Conservation (phyloP, 1,140 invertebrate species). For the Eriosoma lanigerum region DNA sequence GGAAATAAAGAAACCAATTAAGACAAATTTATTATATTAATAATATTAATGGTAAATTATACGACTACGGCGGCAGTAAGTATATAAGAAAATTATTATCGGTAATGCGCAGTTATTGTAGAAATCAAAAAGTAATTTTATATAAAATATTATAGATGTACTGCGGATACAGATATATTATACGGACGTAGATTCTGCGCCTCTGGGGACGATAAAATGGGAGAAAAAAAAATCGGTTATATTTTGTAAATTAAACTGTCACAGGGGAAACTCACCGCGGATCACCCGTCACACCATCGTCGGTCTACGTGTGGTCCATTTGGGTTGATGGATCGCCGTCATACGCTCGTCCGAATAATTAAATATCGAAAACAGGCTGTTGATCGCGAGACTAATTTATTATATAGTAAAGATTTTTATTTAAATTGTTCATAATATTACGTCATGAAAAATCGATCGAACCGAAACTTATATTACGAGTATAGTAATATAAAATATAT, state of each 20-base stretch:
- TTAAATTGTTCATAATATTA: not conserved
- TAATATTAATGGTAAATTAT: not conserved
- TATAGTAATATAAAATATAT: not conserved
- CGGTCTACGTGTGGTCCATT: constrained; percentile 14
- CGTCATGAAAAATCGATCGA: too few relatives aligned
- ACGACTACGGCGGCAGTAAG: not conserved
- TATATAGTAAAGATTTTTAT: not conserved
- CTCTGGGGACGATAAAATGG: not conserved
- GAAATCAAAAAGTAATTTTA: too few relatives aligned
- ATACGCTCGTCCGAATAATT: constrained; percentile 27
- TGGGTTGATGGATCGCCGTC: constrained; percentile 18
- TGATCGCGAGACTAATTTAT: not conserved
- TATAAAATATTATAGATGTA: too few relatives aligned
- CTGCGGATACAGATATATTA: not conserved
- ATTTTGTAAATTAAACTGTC: constrained; percentile 37
- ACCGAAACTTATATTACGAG: not conserved
- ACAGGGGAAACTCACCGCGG: not conserved
- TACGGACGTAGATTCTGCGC: not conserved
- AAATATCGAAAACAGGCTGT: not conserved
- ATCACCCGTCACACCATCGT: not conserved
- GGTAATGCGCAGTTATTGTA: too few relatives aligned
- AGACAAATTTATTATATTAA: constrained; percentile 27
- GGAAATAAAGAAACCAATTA: constrained; percentile 16
- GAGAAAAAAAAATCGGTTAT: not conserved
- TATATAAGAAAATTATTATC: too few relatives aligned